Evolutionary conservation across 2,797 vertebrate species (phyloP), one percentile per base, ranked within the genome.

Genomic region (Gymnocypris eckloni): DNA sequence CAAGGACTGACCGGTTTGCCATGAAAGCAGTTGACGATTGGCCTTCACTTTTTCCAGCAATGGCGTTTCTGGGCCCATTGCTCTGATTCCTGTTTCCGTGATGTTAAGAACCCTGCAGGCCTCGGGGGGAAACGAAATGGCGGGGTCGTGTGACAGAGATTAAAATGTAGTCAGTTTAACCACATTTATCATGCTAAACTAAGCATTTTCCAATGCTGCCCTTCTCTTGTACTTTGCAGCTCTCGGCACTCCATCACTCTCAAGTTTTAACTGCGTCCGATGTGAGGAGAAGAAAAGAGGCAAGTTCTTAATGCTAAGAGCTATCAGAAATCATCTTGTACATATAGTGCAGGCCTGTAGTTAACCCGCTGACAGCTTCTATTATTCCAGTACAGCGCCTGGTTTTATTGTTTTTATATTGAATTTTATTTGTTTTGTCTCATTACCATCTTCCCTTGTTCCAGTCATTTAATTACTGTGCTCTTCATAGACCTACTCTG

Each of bases 191-290:
- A 86, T 87, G 85, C 81, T 87, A 88, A 50, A 72, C 89, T 90
- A 90, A 89, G 86, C 91, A 84, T 89, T 79, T 87, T 86, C 85
- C 85, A 89, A 78, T 87, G 71, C 89, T 89, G 86, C 88, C 89
- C 90, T 92, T 84, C 67, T 83, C 87, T 84, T 81, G 90, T 88
- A 88, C 88, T 88, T 90, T 79, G 66, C 70, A 85, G 88, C 72
- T 79, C 64, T 89, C 84, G 71, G 69, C 82, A 84, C 90, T 92
- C 90, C 88, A 92, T 91, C 92, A 87, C 86, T 50, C 88, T 92
- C 89, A 67, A 45, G 82, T 90, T 85, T 85, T 86, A 80, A 92
- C 91, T 86, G 28, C 28, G 28, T 28, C 28, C 28, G 28, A 28
- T 28, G 37, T 70, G 82, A 82, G 85, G 7, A 84, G 79, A 80